Evolutionary conservation across 2,797 vertebrate species (phyloP).

Genomic region (Antennarius maculatus): DNA sequence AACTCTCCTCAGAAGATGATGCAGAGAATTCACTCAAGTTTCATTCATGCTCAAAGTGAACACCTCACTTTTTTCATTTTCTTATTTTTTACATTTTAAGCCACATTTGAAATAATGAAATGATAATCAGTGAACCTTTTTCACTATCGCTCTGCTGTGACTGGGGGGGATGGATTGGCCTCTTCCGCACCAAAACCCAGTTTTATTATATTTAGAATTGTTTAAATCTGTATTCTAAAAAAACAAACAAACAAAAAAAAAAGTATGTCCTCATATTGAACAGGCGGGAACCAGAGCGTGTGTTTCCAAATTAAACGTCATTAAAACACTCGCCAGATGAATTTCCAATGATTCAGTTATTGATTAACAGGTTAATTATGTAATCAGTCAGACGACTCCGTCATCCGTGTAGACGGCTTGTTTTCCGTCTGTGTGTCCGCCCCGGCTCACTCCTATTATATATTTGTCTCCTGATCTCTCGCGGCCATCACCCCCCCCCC

Average conservation of each 20-base stretch:
- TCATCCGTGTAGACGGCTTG: constrained; percentile 3
- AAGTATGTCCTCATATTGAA: not conserved
- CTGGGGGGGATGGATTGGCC: no score
- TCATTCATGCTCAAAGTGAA: no score
- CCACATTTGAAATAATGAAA: no score
- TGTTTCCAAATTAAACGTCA: not conserved
- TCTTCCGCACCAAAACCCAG: not conserved
- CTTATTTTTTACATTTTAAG: no score
- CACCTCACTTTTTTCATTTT: no score
- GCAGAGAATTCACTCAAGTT: no score
- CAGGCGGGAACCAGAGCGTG: not conserved
- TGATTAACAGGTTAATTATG: not conserved
- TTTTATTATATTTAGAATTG: not conserved
- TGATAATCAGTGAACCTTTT: no score
- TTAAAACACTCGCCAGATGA: not conserved
- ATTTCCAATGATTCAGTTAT: not conserved
- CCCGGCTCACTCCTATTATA: constrained; percentile 2
- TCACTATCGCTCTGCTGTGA: no score
- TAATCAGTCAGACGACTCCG: not conserved
- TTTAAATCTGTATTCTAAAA: not conserved
- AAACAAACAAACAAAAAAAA: not conserved
- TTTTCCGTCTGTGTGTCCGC: constrained; percentile 1
- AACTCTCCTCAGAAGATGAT: not conserved
- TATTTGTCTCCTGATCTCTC: constrained; percentile 32
- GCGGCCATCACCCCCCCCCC: constrained; percentile 1